A percentile compares a stretch with the other conserved stretches of the same genome.
Conservation (phyloP, 2,888 invertebrate genomes). For the Synanthedon myopaeformis region DNA sequence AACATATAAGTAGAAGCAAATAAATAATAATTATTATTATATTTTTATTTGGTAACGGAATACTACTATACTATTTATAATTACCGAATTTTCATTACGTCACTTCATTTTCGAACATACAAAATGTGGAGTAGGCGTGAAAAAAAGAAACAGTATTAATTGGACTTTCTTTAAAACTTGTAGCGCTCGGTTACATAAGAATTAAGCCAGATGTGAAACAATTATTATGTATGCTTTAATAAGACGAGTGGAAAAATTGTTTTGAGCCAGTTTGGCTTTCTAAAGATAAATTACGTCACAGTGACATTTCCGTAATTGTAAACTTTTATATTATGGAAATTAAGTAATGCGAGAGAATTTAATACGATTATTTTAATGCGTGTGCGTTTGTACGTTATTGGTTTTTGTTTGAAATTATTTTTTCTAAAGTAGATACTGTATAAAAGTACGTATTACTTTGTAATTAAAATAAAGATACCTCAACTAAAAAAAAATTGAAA, state of each 20-base stretch:
- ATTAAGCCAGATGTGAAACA: conserved; percentile 47
- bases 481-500: no score
- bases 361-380: no score
- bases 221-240: conserved; percentile 63
- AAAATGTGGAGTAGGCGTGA: not conserved
- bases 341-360: no score
- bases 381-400: no score
- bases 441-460: no score
- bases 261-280: not conserved
- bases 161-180: conserved; percentile 49
- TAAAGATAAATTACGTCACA: not conserved
- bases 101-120: not conserved
- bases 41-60: no score
- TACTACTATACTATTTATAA: no score
- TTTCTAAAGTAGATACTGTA: no score
- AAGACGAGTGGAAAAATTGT: conserved; percentile 39
- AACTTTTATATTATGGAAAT: not conserved
- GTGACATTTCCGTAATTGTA: not conserved
- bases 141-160: conserved; percentile 36
- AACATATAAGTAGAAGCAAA: no score
- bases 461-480: no score
- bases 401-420: no score
- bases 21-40: no score
- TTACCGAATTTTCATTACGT: not conserved
- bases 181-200: conserved; percentile 43